These are phyloP conservation scores for Hipparchia semele DNA, from an alignment of 2,888 invertebrate species.

Conservation along the genomic window DNA sequence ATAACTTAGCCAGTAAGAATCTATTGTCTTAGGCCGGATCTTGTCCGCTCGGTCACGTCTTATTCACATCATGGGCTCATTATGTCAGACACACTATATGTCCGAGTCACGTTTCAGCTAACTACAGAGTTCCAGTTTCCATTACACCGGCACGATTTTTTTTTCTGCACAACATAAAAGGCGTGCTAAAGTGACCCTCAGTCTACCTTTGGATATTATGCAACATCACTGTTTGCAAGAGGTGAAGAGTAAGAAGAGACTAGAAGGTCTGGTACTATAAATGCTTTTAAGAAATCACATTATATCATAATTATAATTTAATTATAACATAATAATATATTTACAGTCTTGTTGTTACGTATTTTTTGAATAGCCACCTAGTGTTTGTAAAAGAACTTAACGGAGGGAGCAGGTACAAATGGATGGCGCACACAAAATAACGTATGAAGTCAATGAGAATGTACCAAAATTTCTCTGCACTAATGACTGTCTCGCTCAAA, in stretches of 20 bases:
- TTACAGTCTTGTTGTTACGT: too few relatives aligned
- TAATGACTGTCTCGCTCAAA: slow-evolving; percentile 44
- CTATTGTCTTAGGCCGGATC: slow-evolving; percentile 33
- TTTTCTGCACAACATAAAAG: not conserved
- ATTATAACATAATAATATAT: too few relatives aligned
- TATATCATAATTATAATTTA: too few relatives aligned
- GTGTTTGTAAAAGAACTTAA: too few relatives aligned
- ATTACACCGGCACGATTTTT: slow-evolving; percentile 14
- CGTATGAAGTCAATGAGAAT: slow-evolving; percentile 18
- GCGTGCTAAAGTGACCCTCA: too few relatives aligned
- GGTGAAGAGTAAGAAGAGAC: too few relatives aligned
- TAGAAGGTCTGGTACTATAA: too few relatives aligned
- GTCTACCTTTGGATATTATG: too few relatives aligned
- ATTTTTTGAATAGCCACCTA: too few relatives aligned
- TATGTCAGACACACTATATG: slow-evolving; percentile 37
- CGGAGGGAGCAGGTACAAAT: not conserved
- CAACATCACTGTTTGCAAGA: too few relatives aligned
- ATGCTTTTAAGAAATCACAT: too few relatives aligned
- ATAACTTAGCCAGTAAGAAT: slow-evolving; percentile 15
- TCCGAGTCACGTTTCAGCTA: slow-evolving; percentile 42
- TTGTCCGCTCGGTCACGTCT: slow-evolving; percentile 34
- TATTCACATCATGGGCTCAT: slow-evolving; percentile 40
- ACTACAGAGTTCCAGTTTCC: slow-evolving; percentile 32
- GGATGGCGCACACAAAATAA: not conserved
- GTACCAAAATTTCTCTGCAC: slow-evolving; percentile 35